A percentile compares a stretch with the other conserved stretches of the same genome.
These are phyloP conservation scores for Ctenopoma kingsleyae DNA, from an alignment of 2,797 vertebrate genomes.

Conservation along the genomic window DNA sequence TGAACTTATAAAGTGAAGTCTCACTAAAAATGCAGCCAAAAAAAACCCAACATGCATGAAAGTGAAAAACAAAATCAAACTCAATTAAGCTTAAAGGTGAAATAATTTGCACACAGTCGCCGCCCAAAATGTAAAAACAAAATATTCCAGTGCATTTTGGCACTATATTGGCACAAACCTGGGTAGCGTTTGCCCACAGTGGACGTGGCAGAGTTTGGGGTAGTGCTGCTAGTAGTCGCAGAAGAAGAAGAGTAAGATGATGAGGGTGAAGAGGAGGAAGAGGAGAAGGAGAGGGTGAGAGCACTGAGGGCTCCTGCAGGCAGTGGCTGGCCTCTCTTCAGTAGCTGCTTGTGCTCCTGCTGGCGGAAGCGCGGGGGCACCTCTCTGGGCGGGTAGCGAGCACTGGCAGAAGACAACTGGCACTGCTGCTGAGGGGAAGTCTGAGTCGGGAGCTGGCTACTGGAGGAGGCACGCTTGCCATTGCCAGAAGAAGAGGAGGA, in stretches of 20 bases:
- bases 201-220: slow-evolving; percentile 68
- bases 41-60: slow-evolving; percentile 6
- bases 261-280: slow-evolving; percentile 62
- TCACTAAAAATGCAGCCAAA: slow-evolving; percentile 13
- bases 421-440: slow-evolving; percentile 77
- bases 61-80: slow-evolving; percentile 2
- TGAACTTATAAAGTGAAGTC: neutral
- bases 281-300: slow-evolving; percentile 64
- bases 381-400: slow-evolving; percentile 95
- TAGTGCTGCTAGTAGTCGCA: slow-evolving; percentile 66
- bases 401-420: slow-evolving; percentile 84
- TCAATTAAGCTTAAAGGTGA: neutral
- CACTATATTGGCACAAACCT: slow-evolving; percentile 69
- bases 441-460: slow-evolving; percentile 82
- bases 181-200: slow-evolving; percentile 85
- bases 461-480: slow-evolving; percentile 85
- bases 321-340: slow-evolving; percentile 96
- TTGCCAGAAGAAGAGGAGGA: slow-evolving; percentile 88
- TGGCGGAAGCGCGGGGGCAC: slow-evolving; percentile 97
- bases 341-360: slow-evolving; percentile 97
- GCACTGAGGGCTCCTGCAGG: slow-evolving; percentile 86
- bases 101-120: slow-evolving; percentile 21
- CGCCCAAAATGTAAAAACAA: slow-evolving; percentile 5
- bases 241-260: slow-evolving; percentile 61
- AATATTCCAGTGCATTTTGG: slow-evolving; percentile 7